A percentile compares a stretch with the other conserved stretches of the same genome.
These are phyloP conservation scores for Lithosia quadra DNA, from an alignment of 2,888 invertebrate species.

Conservation along the genomic window DNA sequence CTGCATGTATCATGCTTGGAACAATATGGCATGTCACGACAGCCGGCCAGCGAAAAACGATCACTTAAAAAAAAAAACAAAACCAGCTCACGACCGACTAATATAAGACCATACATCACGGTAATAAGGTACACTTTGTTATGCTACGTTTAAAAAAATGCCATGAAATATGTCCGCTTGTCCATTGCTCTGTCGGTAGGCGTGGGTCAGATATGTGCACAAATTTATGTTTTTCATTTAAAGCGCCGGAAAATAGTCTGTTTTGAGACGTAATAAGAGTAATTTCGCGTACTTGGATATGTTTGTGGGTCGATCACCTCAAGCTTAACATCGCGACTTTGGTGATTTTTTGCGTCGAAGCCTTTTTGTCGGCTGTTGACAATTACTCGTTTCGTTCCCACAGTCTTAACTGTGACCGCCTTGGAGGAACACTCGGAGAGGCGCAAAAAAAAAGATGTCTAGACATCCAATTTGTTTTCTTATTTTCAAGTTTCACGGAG, in stretches of 20 bases:
- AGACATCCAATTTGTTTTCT: slow-evolving; percentile 43
- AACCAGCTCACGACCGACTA: slow-evolving; percentile 43
- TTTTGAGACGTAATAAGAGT: slow-evolving; percentile 62
- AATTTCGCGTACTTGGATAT: slow-evolving; percentile 46
- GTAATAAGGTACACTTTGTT: slow-evolving; percentile 64
- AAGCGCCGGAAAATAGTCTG: slow-evolving; percentile 66
- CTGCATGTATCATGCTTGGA: slow-evolving; percentile 80
- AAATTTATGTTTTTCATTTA: slow-evolving; percentile 65
- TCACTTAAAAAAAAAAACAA: slow-evolving; percentile 66
- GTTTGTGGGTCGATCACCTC: slow-evolving; percentile 70
- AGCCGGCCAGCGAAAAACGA: slow-evolving; percentile 76
- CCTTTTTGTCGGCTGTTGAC: slow-evolving; percentile 67
- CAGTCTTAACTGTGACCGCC: slow-evolving; percentile 56
- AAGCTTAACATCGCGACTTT: slow-evolving; percentile 66
- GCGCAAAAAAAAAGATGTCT: slow-evolving; percentile 42
- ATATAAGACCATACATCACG: slow-evolving; percentile 62
- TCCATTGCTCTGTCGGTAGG: slow-evolving; percentile 77
- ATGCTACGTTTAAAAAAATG: slow-evolving; percentile 58
- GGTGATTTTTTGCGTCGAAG: slow-evolving; percentile 59
- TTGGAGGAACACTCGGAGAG: slow-evolving; percentile 50
- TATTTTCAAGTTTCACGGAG: slow-evolving; percentile 12
- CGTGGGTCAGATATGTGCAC: slow-evolving; percentile 80
- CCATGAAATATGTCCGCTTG: slow-evolving; percentile 82
- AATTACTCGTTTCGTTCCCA: slow-evolving; percentile 67
- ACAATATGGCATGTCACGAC: slow-evolving; percentile 86